A percentile compares a stretch with the other conserved stretches of the same genome.
Evolutionary conservation across 2,113 vertebrate genomes (phyloP).

Genomic region (Myxocyprinus asiaticus): DNA sequence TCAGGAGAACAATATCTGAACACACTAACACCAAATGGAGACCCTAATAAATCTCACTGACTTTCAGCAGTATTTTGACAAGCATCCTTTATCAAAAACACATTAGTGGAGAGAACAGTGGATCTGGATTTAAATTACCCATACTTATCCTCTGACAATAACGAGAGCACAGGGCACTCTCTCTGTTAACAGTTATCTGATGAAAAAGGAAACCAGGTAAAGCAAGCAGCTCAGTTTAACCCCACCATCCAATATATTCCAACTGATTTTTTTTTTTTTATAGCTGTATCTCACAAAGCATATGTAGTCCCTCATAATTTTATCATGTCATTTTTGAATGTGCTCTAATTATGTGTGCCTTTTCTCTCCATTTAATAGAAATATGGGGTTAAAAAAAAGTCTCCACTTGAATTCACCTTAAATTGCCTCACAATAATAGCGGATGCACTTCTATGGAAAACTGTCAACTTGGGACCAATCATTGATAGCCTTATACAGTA

Average conservation of each 20-base stretch:
- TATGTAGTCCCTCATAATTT: too few relatives aligned
- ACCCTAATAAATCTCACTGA: conserved; percentile 26
- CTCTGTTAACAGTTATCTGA: conserved; percentile 28
- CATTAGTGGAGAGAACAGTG: conserved; percentile 27
- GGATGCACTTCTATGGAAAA: neutral
- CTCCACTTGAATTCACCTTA: too few relatives aligned
- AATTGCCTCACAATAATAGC: neutral
- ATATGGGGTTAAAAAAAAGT: too few relatives aligned
- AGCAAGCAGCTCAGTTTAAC: conserved; percentile 10
- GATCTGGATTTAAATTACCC: conserved; percentile 39
- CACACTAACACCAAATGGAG: neutral
- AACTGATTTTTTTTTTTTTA: neutral
- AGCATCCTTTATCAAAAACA: conserved; percentile 42
- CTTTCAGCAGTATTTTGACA: conserved; percentile 29
- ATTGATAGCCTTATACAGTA: neutral
- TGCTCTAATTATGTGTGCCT: too few relatives aligned
- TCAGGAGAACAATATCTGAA: neutral
- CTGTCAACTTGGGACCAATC: neutral
- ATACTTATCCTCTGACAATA: conserved; percentile 23
- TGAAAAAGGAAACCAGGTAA: neutral
- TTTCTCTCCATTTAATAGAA: too few relatives aligned
- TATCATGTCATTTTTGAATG: too few relatives aligned
- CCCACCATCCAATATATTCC: neutral
- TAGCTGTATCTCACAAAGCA: neutral
- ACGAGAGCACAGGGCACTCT: neutral